Percentiles rank a stretch among this genome's conserved stretches.
Conservation (phyloP, 2,888 invertebrate genomes). For the Therioaphis trifolii region DNA sequence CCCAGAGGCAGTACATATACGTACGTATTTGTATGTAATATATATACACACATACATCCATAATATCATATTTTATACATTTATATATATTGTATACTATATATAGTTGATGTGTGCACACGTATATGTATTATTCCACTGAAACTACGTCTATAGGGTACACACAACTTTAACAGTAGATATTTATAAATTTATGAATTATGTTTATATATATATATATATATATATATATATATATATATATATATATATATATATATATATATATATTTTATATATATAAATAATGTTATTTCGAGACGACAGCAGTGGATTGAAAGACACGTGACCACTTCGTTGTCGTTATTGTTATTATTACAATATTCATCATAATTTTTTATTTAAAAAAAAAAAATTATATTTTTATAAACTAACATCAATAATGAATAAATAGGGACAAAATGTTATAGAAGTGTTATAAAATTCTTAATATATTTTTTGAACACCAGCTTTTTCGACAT, state of each 20-base stretch:
- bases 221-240: no score
- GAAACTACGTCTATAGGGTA: neutral
- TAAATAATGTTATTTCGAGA: neutral
- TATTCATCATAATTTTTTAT: neutral
- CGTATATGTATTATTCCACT: neutral
- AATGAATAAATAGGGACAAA: neutral
- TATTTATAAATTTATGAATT: no score
- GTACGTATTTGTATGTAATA: constrained; percentile 6
- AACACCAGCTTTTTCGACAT: neutral
- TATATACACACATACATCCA: constrained; percentile 15
- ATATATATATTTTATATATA: no score
- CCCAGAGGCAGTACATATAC: neutral
- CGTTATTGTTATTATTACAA: constrained; percentile 28
- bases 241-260: no score
- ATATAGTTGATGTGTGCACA: neutral
- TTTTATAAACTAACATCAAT: constrained; percentile 6
- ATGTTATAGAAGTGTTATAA: neutral
- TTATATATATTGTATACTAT: neutral
- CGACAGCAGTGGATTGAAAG: constrained; percentile 10
- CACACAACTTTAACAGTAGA: no score
- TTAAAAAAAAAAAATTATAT: neutral
- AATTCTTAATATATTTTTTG: neutral
- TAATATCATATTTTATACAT: constrained; percentile 44
- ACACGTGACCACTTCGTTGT: constrained; percentile 46
- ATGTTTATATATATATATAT: no score